phyloP scores from a whole-genome alignment of 1,140 invertebrate genomes.

The Metaphire vulgaris region DNA sequence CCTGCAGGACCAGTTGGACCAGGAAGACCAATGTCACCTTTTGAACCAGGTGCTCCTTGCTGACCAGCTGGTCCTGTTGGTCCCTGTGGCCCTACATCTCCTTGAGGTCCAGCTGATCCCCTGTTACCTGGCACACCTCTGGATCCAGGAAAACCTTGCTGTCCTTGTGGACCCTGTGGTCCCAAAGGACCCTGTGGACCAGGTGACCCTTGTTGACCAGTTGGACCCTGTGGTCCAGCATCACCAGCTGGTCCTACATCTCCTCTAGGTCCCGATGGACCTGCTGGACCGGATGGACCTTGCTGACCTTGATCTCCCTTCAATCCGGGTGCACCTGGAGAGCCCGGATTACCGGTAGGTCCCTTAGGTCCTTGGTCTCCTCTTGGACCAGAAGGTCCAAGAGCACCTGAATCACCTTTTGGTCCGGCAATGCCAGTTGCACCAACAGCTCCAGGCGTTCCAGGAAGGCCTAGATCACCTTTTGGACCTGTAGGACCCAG shows the following conservation, averaged over 20 bases:
- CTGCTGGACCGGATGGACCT: slow-evolving; percentile 39
- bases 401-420: slow-evolving; percentile 26
- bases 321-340: slow-evolving; percentile 18
- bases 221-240: slow-evolving; percentile 34
- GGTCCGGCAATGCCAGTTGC: slow-evolving; percentile 56
- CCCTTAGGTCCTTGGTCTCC: slow-evolving; percentile 18
- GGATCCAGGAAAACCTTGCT: slow-evolving; percentile 29
- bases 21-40: slow-evolving; percentile 21
- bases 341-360: slow-evolving; percentile 17
- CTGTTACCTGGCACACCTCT: slow-evolving; percentile 26
- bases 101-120: slow-evolving; percentile 27
- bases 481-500: slow-evolving; percentile 1
- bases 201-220: slow-evolving; percentile 12
- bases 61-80: slow-evolving; percentile 5
- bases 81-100: slow-evolving; percentile 16
- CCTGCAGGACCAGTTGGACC: slow-evolving; percentile 20
- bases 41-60: slow-evolving; percentile 12
- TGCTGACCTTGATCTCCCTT: slow-evolving; percentile 7
- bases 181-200: slow-evolving; percentile 15
- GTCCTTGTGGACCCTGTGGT: slow-evolving; percentile 14
- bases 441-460: slow-evolving; percentile 60
- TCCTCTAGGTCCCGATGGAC: slow-evolving; percentile 55
- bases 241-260: slow-evolving; percentile 50
- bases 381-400: slow-evolving; percentile 9
- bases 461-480: slow-evolving; percentile 13